A percentile compares a stretch with the other conserved stretches of the same genome.
Conservation (phyloP, 2,888 invertebrate species). For the Eilema griseolum region DNA sequence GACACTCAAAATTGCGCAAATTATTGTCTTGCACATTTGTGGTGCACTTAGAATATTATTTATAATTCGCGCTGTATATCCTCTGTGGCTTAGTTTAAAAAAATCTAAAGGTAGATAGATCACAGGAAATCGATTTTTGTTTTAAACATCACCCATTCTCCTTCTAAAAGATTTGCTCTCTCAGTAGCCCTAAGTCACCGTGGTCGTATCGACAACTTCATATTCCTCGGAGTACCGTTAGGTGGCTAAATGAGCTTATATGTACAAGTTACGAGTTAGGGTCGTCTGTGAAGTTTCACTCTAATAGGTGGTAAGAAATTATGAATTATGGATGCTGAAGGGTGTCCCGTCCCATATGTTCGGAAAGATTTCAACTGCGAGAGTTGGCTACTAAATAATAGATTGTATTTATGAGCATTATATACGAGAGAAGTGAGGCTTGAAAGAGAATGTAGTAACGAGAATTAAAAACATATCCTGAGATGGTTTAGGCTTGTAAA, state of each 20-base stretch:
- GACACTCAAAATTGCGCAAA: no score
- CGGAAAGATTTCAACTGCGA: not conserved
- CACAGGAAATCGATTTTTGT: no score
- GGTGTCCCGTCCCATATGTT: not conserved
- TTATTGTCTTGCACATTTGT: not conserved
- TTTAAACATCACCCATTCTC: no score
- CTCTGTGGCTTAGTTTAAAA: no score
- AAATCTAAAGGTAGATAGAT: no score
- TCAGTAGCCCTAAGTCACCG: not conserved
- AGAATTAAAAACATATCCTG: not conserved
- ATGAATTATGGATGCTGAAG: conserved; percentile 31
- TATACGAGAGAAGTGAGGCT: not conserved
- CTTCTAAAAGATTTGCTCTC: no score
- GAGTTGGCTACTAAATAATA: not conserved
- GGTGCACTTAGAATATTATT: not conserved
- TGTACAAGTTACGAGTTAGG: conserved; percentile 25
- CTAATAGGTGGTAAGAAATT: conserved; percentile 38
- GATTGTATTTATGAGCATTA: not conserved
- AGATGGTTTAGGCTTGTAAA: not conserved
- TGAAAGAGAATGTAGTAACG: not conserved
- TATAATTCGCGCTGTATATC: no score
- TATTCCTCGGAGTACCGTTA: conserved; percentile 46
- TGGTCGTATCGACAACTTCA: conserved; percentile 35
- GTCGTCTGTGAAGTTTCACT: conserved; percentile 38
- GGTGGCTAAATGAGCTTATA: conserved; percentile 40